phyloP scores from a whole-genome alignment of 2,888 invertebrate genomes.

The Podabrus alpinus region DNA sequence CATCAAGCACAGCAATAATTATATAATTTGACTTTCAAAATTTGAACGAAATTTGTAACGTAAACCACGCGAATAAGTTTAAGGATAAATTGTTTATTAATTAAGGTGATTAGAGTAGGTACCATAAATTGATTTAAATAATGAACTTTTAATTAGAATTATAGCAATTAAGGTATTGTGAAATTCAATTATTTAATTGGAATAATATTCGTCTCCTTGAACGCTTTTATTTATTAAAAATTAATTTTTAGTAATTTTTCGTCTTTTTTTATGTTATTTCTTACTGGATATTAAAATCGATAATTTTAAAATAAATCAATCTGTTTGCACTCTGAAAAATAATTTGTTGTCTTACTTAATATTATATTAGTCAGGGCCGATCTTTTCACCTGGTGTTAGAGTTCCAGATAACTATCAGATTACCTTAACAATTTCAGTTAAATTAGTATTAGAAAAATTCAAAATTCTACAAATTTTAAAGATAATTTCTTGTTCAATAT shows the following conservation, averaged over 20 bases:
- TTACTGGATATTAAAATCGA: not conserved
- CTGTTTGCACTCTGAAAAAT: too few relatives aligned
- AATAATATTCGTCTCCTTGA: not conserved
- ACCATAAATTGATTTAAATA: not conserved
- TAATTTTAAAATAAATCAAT: not conserved
- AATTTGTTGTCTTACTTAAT: too few relatives aligned
- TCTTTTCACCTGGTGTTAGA: too few relatives aligned
- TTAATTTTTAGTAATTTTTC: not conserved
- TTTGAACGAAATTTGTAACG: not conserved
- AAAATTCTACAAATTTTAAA: too few relatives aligned
- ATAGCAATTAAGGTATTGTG: not conserved
- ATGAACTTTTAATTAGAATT: not conserved
- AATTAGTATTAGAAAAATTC: too few relatives aligned
- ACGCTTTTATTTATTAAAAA: not conserved
- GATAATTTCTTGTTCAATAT: too few relatives aligned
- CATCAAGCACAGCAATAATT: not conserved
- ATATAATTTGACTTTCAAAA: not conserved
- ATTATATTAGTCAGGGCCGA: too few relatives aligned
- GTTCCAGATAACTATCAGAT: too few relatives aligned
- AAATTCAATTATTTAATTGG: not conserved
- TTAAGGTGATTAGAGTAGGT: not conserved
- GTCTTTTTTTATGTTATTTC: not conserved
- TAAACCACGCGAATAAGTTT: not conserved
- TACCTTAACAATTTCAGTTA: too few relatives aligned
- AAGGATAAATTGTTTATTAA: not conserved